These are phyloP conservation scores for Tiphia femorata DNA, from an alignment of 2,888 invertebrate species.

Conservation along the genomic window DNA sequence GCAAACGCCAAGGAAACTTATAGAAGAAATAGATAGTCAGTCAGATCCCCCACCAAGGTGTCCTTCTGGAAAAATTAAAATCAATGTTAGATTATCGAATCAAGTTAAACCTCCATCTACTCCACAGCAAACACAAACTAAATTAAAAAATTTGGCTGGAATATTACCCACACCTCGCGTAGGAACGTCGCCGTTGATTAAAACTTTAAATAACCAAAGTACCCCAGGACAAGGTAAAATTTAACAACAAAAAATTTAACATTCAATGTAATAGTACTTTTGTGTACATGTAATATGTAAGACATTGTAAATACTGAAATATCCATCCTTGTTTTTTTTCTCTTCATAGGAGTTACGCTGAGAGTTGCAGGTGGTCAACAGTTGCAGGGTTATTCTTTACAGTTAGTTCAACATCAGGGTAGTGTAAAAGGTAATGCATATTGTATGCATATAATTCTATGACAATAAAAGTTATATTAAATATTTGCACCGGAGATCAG, in stretches of 20 bases:
- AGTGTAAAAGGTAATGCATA: constrained; percentile 70
- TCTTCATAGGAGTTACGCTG: constrained; percentile 59
- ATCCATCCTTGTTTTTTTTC: constrained; percentile 2
- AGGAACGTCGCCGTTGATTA: constrained; percentile 67
- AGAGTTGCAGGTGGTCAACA: constrained; percentile 67
- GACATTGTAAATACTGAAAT: neutral
- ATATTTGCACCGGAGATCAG: constrained; percentile 57
- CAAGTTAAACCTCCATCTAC: constrained; percentile 55
- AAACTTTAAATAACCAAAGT: constrained; percentile 57
- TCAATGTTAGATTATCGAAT: constrained; percentile 71
- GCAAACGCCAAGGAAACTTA: constrained; percentile 78
- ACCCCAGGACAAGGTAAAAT: constrained; percentile 58
- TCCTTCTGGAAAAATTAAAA: constrained; percentile 77
- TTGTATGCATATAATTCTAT: neutral
- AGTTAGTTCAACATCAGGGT: constrained; percentile 72
- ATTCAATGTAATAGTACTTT: neutral
- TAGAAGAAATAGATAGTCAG: constrained; percentile 77
- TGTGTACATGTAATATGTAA: neutral
- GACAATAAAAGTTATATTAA: constrained; percentile 5
- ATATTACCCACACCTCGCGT: constrained; percentile 63
- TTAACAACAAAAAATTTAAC: neutral
- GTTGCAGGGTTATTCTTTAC: constrained; percentile 70
- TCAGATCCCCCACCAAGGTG: constrained; percentile 75
- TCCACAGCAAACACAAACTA: constrained; percentile 50
- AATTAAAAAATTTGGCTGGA: constrained; percentile 61